A percentile compares a stretch with the other conserved stretches of the same genome.
Conservation (phyloP, 2,113 vertebrate genomes). For the Limanda limanda region DNA sequence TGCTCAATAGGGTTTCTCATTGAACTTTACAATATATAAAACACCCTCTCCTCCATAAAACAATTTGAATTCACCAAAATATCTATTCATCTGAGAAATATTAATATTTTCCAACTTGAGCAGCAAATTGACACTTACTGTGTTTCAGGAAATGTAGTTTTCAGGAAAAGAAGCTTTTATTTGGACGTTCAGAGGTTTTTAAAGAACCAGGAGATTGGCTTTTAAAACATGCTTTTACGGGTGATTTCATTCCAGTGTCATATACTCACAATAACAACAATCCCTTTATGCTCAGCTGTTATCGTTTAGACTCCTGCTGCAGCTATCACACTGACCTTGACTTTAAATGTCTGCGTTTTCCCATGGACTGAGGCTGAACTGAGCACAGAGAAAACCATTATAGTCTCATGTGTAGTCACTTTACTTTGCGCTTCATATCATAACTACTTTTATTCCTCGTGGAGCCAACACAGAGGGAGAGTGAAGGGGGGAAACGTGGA, state of each 20-base stretch:
- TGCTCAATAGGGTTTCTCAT: too few relatives aligned
- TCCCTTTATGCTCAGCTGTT: constrained; percentile 12
- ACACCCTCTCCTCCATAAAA: too few relatives aligned
- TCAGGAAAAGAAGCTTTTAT: background rate
- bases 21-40: too few relatives aligned
- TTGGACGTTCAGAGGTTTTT: constrained; percentile 2
- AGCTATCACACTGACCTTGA: constrained; percentile 37
- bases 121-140: too few relatives aligned
- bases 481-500: background rate
- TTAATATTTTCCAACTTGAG: too few relatives aligned
- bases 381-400: constrained; percentile 19
- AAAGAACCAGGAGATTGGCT: background rate
- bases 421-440: background rate
- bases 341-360: constrained; percentile 23
- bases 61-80: too few relatives aligned
- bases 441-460: background rate
- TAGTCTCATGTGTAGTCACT: constrained; percentile 2
- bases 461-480: background rate
- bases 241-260: background rate
- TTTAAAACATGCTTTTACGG: background rate
- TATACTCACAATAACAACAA: constrained; percentile 6
- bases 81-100: too few relatives aligned
- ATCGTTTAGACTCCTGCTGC: constrained; percentile 16
- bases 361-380: constrained; percentile 4
- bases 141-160: too few relatives aligned